These are phyloP conservation scores for Volucella inflata DNA, from an alignment of 2,888 invertebrate species.

Conservation along the genomic window DNA sequence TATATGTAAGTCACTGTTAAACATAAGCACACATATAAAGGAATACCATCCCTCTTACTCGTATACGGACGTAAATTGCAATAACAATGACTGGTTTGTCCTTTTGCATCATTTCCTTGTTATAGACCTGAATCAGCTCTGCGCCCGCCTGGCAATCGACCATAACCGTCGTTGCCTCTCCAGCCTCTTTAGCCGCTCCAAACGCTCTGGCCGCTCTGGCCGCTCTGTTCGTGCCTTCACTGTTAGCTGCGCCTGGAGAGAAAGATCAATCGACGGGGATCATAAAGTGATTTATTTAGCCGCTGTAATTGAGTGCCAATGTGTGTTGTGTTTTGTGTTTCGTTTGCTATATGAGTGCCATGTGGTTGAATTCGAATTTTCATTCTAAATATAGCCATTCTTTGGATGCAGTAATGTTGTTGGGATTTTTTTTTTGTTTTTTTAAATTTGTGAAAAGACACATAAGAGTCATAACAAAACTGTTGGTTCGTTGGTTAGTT, in stretches of 20 bases:
- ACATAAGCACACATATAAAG: neutral
- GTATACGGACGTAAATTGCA: neutral
- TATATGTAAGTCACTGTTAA: neutral
- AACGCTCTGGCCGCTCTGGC: neutral
- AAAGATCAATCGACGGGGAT: slow-evolving; percentile 40
- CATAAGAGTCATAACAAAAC: no score
- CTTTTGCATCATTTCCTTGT: slow-evolving; percentile 21
- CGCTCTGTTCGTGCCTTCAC: no score
- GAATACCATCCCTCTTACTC: no score
- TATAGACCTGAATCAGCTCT: neutral
- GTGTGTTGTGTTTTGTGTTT: slow-evolving; percentile 25
- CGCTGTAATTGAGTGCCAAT: slow-evolving; percentile 41
- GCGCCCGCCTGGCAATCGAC: no score
- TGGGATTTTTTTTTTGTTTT: neutral
- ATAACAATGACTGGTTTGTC: slow-evolving; percentile 45
- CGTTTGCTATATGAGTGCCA: slow-evolving; percentile 4
- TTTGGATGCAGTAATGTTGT: slow-evolving; percentile 5
- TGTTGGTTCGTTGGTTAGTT: no score
- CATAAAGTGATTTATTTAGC: slow-evolving; percentile 38
- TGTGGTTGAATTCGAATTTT: slow-evolving; percentile 9
- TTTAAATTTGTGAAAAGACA: no score
- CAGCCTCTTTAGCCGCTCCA: no score
- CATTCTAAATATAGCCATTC: slow-evolving; percentile 4
- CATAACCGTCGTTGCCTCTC: no score
- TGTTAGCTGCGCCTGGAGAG: neutral